Evolutionary conservation across 2,113 vertebrate species (phyloP), one percentile per base, ranked within the genome.

Genomic region (Struthidea cinerea): DNA sequence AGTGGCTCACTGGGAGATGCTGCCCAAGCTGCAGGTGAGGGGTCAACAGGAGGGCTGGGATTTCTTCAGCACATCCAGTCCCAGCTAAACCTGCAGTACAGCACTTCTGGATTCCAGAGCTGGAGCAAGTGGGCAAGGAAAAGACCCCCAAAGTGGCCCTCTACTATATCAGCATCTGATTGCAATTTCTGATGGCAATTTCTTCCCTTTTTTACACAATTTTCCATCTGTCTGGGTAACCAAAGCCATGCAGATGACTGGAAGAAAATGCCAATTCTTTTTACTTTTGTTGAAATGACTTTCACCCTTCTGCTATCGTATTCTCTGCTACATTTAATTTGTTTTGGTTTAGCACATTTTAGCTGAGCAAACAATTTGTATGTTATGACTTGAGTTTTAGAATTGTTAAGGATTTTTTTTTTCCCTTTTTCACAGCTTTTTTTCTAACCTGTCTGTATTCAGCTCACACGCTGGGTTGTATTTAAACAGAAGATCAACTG

Each of bases 401-500:
- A 91, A 91, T 91, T 86, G 78, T 94, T 75, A 77, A 75, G 89
- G 87, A 59, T 35, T 71, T 80, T 56, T 71, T 73, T 71, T 53
- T 50, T 13, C 2, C 24, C 28, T 76, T 85, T 90, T 93, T 94
- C 89, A 81, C 94, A 96, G 82, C 30, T 96, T 92, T 83, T 85
- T 93, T 94, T 56, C 53, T 39, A 87, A 84, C 79, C 93, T 96
- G 92, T 95, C 93, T 96, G 82, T 56, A 94, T 94, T 96, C 96
- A 87, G 90, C 90, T 97, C 92, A 96, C 93, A 97, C 3, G 92
- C 93, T 97, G 94, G 87, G 95, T 88, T 97, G 92, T 97, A 96
- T 97, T 97, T 97, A 97, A 97, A 96, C 94, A 95, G 96, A 88
- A 94, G 93, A 97, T 97, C 96, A 97, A 84, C 92, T 94, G 95